Base-by-base conservation (phyloP, 1,140 invertebrate species). In the Holcopasites calliopsidis region DNA sequence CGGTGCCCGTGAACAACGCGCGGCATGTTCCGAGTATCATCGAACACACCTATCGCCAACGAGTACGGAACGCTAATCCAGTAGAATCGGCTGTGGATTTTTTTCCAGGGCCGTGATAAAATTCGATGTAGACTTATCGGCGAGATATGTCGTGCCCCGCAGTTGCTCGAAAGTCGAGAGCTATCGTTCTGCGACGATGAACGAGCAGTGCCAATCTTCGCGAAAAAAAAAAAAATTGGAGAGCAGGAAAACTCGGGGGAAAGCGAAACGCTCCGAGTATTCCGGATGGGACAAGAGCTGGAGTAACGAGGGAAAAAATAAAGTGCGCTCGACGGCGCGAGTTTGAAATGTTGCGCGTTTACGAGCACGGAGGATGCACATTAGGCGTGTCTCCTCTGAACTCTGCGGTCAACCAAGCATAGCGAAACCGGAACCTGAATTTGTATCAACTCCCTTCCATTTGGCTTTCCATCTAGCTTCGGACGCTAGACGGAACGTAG, bases 401-500 rank as follows among this genome's bases (percentile, higher is more conserved):
- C 73, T 76, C 76, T 58, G 76, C 73, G 81, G 10, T 69, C 83
- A 85, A 84, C 82, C 76, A 66, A 85, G 83, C 83, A 85, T 84
- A n/a, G 62, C 69, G 72, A 84, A 85, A 84, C 82, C 83, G 83
- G 83, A 85, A 85, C 82, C 76, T 71, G 76, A 72, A 83, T 83
- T 79, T 79, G 83, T 47, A 13, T 72, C 80, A 79, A 60, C 68
- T 64, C 76, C 38, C 1, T 47, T n/a, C 44, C 44, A 47, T 47
- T 47, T 47, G n/a, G 44, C 44, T 60, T 80, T 80, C 77, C 65
- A 80, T 77, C 71, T 57, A 76, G 72, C 49, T 79, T 52, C 49
- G 50, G 76, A 82, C 57, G 50, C 69, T 64, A 69, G 35, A 72
- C 72, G 80, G 8, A 79, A 69, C 77, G 80, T 83, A 79, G 72